Evolutionary conservation across 2,113 vertebrate genomes (phyloP).

Genomic region (Trichechus manatus): DNA sequence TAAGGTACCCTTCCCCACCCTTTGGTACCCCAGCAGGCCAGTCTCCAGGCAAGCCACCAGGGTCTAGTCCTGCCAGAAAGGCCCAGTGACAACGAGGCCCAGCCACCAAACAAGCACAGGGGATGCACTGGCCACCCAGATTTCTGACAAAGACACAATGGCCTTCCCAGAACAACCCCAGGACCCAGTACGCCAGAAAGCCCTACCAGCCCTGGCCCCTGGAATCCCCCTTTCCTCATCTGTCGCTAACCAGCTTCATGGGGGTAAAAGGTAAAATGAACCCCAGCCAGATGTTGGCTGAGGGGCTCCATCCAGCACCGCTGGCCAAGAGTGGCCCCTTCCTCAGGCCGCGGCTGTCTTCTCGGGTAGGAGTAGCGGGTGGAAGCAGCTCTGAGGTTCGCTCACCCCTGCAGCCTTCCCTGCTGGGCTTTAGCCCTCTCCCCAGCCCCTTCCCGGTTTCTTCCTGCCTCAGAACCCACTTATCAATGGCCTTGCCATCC

Average conservation of each 20-base stretch:
- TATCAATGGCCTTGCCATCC: background rate
- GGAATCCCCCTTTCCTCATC: background rate
- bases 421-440: no score
- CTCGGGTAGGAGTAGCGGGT: no score
- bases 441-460: background rate
- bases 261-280: background rate
- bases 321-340: background rate
- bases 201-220: background rate
- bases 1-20: background rate
- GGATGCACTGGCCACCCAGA: background rate
- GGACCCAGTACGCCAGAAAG: background rate
- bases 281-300: background rate
- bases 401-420: background rate
- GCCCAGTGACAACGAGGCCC: background rate
- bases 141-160: background rate
- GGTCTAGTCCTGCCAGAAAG: background rate
- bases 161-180: background rate
- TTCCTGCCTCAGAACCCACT: background rate
- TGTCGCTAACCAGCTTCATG: background rate
- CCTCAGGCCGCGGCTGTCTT: fast-evolving
- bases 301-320: background rate
- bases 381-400: background rate
- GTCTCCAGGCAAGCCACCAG: background rate
- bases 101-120: background rate
- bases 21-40: no score